Percentiles rank a stretch among this genome's conserved stretches.
These are phyloP conservation scores for Flexamia atlantica DNA, from an alignment of 2,888 invertebrate genomes.

Conservation along the genomic window DNA sequence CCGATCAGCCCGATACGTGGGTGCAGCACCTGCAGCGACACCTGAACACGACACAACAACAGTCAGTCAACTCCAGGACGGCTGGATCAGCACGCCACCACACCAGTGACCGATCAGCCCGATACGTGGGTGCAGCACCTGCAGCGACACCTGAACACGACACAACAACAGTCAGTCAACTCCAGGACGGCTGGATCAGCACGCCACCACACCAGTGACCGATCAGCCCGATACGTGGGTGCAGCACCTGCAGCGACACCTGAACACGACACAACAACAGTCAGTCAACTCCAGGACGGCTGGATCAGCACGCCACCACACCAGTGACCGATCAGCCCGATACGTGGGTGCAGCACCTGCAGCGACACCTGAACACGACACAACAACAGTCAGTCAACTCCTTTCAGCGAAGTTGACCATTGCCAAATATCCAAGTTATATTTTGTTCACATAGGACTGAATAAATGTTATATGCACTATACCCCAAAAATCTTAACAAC, in stretches of 20 bases:
- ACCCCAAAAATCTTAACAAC: too few relatives aligned
- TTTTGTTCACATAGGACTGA: too few relatives aligned
- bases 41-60: conserved; percentile 76
- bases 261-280: conserved; percentile 73
- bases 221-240: conserved; percentile 92
- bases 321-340: conserved; percentile 95
- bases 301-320: conserved; percentile 94
- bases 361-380: conserved; percentile 83
- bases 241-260: conserved; percentile 91
- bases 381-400: conserved; percentile 77
- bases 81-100: too few relatives aligned
- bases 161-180: conserved; percentile 77
- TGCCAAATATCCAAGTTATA: too few relatives aligned
- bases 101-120: background rate
- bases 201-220: conserved; percentile 98
- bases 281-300: conserved; percentile 89
- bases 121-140: conserved; percentile 72
- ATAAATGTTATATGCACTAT: too few relatives aligned
- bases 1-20: conserved; percentile 94
- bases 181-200: conserved; percentile 90
- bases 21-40: conserved; percentile 91
- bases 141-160: conserved; percentile 78
- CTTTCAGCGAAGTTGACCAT: too few relatives aligned
- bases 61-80: too few relatives aligned
- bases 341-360: conserved; percentile 91